Conservation (phyloP, 2,888 invertebrate species). For the Troglohyphantes excavatus region DNA sequence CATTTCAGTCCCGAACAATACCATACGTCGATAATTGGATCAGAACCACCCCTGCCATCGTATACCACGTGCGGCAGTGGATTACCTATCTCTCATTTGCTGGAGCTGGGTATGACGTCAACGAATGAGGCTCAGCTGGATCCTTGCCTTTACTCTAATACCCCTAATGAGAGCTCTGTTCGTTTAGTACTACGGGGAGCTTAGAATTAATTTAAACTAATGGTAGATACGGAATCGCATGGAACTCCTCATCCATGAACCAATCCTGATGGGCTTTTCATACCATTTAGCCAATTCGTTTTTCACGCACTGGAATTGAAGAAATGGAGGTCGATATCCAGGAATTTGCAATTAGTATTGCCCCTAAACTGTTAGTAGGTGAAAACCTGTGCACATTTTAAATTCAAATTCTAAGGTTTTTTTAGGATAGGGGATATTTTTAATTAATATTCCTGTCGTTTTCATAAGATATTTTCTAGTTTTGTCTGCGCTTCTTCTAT, state of each 20-base stretch:
- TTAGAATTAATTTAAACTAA: constrained; percentile 78
- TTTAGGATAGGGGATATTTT: no score
- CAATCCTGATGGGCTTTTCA: constrained; percentile 48
- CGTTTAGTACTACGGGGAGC: constrained; percentile 62
- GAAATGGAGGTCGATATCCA: no score
- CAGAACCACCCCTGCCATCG: constrained; percentile 58
- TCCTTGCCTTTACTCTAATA: constrained; percentile 65
- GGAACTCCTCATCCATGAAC: constrained; percentile 12
- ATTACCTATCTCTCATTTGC: constrained; percentile 72
- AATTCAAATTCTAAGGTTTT: no score
- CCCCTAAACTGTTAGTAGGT: constrained; percentile 9
- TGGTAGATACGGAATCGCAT: constrained; percentile 43
- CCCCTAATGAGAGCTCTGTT: constrained; percentile 72
- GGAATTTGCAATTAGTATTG: no score
- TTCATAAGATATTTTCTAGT: no score
- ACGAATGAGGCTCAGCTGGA: constrained; percentile 73
- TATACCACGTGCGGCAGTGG: constrained; percentile 65
- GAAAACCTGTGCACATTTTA: no score
- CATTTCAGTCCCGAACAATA: constrained; percentile 71
- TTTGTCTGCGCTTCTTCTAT: no score
- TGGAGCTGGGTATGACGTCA: constrained; percentile 72
- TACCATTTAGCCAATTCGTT: constrained; percentile 42
- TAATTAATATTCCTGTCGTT: no score
- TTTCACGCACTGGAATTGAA: constrained; percentile 30
- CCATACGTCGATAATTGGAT: constrained; percentile 74